These are phyloP conservation scores for Anas bernieri DNA, from an alignment of 2,797 vertebrate genomes.

Conservation along the genomic window DNA sequence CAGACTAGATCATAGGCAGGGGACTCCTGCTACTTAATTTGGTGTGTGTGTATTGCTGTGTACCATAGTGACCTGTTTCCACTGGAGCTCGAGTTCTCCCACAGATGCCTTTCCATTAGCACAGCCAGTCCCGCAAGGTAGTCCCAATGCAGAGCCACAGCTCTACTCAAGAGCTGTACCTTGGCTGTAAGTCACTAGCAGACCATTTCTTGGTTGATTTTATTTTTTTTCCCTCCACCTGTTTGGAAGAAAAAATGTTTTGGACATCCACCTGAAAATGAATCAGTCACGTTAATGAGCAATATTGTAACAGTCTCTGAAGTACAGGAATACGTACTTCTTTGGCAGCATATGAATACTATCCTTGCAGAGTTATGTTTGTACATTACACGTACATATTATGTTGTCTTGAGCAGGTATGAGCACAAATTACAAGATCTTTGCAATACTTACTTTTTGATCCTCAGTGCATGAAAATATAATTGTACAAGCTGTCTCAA, in stretches of 20 bases:
- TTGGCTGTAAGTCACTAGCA: background rate
- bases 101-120: background rate
- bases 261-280: background rate
- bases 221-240: background rate
- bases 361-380: background rate
- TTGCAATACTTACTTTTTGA: background rate
- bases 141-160: background rate
- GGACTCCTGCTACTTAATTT: constrained; percentile 62
- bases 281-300: background rate
- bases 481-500: background rate
- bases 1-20: constrained; percentile 44
- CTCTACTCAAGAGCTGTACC: background rate
- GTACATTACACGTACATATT: background rate
- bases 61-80: constrained; percentile 54
- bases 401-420: background rate
- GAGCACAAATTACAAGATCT: background rate
- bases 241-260: background rate
- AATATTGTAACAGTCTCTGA: background rate
- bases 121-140: background rate
- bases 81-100: constrained; percentile 2
- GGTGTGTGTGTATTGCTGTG: constrained; percentile 55
- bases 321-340: background rate
- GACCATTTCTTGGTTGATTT: background rate
- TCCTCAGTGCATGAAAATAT: background rate
- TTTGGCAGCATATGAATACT: background rate